Percentiles rank a stretch among this genome's conserved stretches.
phyloP scores from a whole-genome alignment of 2,113 vertebrate genomes.

The Hiodon tergisus region DNA sequence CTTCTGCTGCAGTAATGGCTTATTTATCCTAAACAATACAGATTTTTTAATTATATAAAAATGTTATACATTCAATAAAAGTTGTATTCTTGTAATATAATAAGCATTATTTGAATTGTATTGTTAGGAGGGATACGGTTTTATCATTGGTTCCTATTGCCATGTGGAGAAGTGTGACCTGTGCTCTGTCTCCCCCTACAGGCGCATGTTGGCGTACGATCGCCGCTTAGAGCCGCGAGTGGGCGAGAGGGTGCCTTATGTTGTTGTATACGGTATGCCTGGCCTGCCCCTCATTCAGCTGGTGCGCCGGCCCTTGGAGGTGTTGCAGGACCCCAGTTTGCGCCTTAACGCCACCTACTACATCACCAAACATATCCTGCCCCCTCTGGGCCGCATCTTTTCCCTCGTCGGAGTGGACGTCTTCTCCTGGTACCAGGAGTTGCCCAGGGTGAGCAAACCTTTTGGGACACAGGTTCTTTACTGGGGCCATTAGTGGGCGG shows the following conservation, averaged over 20 bases:
- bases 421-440: slow-evolving; percentile 90
- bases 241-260: slow-evolving; percentile 90
- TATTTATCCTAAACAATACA: too few relatives aligned
- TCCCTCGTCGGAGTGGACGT: slow-evolving; percentile 92
- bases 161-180: too few relatives aligned
- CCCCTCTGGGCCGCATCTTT: slow-evolving; percentile 83
- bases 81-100: too few relatives aligned
- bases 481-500: too few relatives aligned
- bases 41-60: not conserved
- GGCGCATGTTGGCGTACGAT: slow-evolving; percentile 84
- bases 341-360: slow-evolving; percentile 90
- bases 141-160: not conserved
- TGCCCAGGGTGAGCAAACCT: slow-evolving; percentile 76
- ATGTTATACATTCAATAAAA: too few relatives aligned
- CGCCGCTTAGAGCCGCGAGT: slow-evolving; percentile 87
- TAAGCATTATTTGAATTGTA: too few relatives aligned
- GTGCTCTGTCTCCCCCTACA: slow-evolving; percentile 43
- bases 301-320: slow-evolving; percentile 79
- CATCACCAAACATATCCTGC: slow-evolving; percentile 94
- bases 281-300: slow-evolving; percentile 95
- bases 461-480: too few relatives aligned
- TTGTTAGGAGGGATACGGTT: too few relatives aligned
- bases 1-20: not conserved
- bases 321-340: slow-evolving; percentile 79
- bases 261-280: slow-evolving; percentile 82